phyloP scores from a whole-genome alignment of 2,888 invertebrate species.

The Mallateleia sp. region DNA sequence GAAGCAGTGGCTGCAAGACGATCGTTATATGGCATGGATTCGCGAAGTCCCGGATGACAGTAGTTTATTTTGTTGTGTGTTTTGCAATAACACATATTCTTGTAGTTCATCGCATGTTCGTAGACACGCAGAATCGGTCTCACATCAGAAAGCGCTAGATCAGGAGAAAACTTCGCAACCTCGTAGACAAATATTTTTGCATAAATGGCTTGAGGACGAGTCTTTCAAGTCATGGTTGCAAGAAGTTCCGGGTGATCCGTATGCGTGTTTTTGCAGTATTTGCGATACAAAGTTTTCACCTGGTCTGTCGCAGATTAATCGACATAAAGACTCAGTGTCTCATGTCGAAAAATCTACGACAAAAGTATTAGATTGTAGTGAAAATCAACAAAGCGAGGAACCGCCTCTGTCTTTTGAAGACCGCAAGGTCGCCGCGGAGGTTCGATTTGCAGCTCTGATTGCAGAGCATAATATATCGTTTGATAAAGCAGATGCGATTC shows the following conservation, averaged over 20 bases:
- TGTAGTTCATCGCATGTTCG: slow-evolving; percentile 19
- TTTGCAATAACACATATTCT: slow-evolving; percentile 8
- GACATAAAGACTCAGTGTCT: too few relatives aligned
- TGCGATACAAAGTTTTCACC: neutral
- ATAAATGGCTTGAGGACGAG: slow-evolving; percentile 33
- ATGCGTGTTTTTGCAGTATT: neutral
- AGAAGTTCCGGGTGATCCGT: slow-evolving; percentile 16
- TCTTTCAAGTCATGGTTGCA: slow-evolving; percentile 27
- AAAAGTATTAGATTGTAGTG: too few relatives aligned
- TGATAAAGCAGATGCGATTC: slow-evolving; percentile 27
- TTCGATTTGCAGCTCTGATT: too few relatives aligned
- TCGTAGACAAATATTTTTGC: too few relatives aligned
- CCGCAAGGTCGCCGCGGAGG: too few relatives aligned
- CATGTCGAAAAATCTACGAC: too few relatives aligned
- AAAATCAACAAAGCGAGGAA: too few relatives aligned
- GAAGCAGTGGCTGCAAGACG: neutral
- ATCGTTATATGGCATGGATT: slow-evolving; percentile 18
- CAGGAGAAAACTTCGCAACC: too few relatives aligned
- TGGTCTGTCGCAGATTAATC: too few relatives aligned
- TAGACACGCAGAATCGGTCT: neutral
- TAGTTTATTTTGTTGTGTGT: slow-evolving; percentile 6
- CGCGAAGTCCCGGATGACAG: slow-evolving; percentile 9
- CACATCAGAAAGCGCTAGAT: neutral
- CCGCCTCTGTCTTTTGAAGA: too few relatives aligned
- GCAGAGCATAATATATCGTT: slow-evolving; percentile 63